Percentiles rank a stretch among this genome's conserved stretches.
These are phyloP conservation scores for Notolepis coatsorum DNA, from an alignment of 2,797 vertebrate genomes.

Conservation along the genomic window DNA sequence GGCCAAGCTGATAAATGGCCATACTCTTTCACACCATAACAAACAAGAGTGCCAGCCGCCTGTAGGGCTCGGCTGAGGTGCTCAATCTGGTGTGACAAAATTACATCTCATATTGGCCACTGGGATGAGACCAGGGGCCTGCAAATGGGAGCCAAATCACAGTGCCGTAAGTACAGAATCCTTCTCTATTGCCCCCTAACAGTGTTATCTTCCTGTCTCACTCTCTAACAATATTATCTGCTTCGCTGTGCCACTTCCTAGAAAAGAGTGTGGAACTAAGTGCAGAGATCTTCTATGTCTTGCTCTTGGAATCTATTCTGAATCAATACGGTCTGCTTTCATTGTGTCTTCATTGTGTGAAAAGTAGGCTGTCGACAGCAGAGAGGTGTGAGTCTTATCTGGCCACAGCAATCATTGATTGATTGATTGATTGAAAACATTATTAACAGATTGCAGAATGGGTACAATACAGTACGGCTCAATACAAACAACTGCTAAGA, in stretches of 20 bases:
- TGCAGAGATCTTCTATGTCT: slow-evolving; percentile 39
- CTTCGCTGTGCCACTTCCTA: slow-evolving; percentile 21
- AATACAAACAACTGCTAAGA: too few species aligned
- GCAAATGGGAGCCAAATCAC: slow-evolving; percentile 34
- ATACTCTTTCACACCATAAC: slow-evolving; percentile 40
- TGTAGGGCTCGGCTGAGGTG: slow-evolving; percentile 31
- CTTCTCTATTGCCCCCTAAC: slow-evolving; percentile 32
- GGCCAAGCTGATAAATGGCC: slow-evolving; percentile 48
- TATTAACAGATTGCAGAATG: too few species aligned
- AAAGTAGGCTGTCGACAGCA: slow-evolving; percentile 7
- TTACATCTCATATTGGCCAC: slow-evolving; percentile 35
- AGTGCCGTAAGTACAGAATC: slow-evolving; percentile 15
- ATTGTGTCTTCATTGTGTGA: slow-evolving; percentile 39
- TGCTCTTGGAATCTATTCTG: slow-evolving; percentile 51
- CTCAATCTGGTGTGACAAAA: slow-evolving; percentile 60
- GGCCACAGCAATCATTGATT: slow-evolving; percentile 40
- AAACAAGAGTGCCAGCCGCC: slow-evolving; percentile 44
- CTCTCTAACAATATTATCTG: slow-evolving; percentile 45
- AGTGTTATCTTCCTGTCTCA: slow-evolving; percentile 35
- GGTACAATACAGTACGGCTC: too few species aligned
- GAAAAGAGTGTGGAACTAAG: slow-evolving; percentile 29
- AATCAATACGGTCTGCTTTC: slow-evolving; percentile 52
- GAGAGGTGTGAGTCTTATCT: slow-evolving; percentile 20
- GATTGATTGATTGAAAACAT: too few species aligned
- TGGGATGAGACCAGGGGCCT: slow-evolving; percentile 32